phyloP scores from a whole-genome alignment of 2,113 vertebrate species.

The Anolis sagrei region DNA sequence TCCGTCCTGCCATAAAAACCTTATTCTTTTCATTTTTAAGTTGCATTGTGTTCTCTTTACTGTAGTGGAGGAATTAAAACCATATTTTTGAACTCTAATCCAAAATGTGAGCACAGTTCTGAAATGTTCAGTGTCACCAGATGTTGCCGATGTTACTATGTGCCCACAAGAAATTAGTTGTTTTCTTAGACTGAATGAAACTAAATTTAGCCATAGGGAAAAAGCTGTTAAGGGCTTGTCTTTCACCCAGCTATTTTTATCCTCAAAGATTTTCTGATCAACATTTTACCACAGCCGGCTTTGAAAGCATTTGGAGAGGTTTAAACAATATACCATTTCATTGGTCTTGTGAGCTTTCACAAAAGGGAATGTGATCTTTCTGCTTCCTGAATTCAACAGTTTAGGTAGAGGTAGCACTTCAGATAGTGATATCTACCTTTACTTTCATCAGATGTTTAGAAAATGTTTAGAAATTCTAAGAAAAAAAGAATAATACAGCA shows the following conservation, averaged over 20 bases:
- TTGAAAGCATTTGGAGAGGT: constrained; percentile 45
- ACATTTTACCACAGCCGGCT: constrained; percentile 26
- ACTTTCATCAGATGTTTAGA: constrained; percentile 57
- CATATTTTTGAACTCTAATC: neutral
- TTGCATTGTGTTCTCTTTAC: rapidly evolving
- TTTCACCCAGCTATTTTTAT: constrained; percentile 40
- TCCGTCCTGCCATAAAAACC: neutral
- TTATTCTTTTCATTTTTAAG: constrained; percentile 24
- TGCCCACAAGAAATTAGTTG: constrained; percentile 9
- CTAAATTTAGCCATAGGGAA: neutral
- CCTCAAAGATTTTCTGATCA: constrained; percentile 37
- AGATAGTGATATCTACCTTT: constrained; percentile 61
- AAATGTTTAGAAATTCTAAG: constrained; percentile 10
- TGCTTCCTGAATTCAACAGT: constrained; percentile 16
- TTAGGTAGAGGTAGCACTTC: constrained; percentile 43
- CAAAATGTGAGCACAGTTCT: neutral
- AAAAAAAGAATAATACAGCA: neutral
- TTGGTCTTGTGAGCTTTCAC: constrained; percentile 46
- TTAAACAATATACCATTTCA: constrained; percentile 45
- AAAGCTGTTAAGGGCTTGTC: neutral
- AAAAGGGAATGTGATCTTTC: constrained; percentile 55
- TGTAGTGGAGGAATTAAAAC: neutral
- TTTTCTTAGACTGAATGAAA: constrained; percentile 14
- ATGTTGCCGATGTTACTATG: constrained; percentile 4
- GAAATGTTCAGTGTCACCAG: neutral